Conservation (phyloP, 2,797 vertebrate species). For the Cynodonichthys magdalenae region DNA sequence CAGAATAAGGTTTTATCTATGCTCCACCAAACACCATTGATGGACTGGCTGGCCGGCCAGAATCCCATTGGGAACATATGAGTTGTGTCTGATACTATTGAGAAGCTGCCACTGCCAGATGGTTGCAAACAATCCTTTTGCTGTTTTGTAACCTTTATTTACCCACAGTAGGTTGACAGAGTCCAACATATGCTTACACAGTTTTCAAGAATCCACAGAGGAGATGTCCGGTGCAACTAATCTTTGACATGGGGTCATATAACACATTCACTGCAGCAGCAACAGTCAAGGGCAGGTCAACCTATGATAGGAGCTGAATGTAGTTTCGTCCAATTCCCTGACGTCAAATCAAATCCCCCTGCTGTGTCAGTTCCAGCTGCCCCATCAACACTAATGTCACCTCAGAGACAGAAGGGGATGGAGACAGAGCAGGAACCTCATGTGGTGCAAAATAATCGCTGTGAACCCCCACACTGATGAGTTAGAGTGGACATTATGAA, state of each 20-base stretch:
- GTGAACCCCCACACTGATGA: slow-evolving; percentile 29
- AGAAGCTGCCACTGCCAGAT: slow-evolving; percentile 65
- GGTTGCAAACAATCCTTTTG: slow-evolving; percentile 66
- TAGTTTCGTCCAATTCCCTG: slow-evolving; percentile 41
- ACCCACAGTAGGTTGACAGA: slow-evolving; percentile 42
- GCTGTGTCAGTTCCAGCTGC: slow-evolving; percentile 51
- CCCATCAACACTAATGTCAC: slow-evolving; percentile 62
- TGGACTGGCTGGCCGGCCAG: slow-evolving; percentile 57
- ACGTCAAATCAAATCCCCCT: slow-evolving; percentile 39
- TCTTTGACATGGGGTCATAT: slow-evolving; percentile 50
- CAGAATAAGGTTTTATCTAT: slow-evolving; percentile 74
- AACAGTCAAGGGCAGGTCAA: slow-evolving; percentile 53
- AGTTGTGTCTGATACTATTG: slow-evolving; percentile 61
- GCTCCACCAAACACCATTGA: slow-evolving; percentile 69
- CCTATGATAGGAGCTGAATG: slow-evolving; percentile 37
- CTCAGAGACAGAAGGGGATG: slow-evolving; percentile 30
- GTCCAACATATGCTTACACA: slow-evolving; percentile 22
- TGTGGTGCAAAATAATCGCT: slow-evolving; percentile 47
- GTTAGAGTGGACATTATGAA: slow-evolving; percentile 24
- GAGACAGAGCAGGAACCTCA: slow-evolving; percentile 43
- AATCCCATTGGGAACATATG: slow-evolving; percentile 60
- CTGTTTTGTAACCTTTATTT: slow-evolving; percentile 64
- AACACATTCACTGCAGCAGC: slow-evolving; percentile 18
- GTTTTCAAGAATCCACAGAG: slow-evolving; percentile 31
- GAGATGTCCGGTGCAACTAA: slow-evolving; percentile 26